phyloP scores from a whole-genome alignment of 2,113 vertebrate species.

The Paratilapia polleni region DNA sequence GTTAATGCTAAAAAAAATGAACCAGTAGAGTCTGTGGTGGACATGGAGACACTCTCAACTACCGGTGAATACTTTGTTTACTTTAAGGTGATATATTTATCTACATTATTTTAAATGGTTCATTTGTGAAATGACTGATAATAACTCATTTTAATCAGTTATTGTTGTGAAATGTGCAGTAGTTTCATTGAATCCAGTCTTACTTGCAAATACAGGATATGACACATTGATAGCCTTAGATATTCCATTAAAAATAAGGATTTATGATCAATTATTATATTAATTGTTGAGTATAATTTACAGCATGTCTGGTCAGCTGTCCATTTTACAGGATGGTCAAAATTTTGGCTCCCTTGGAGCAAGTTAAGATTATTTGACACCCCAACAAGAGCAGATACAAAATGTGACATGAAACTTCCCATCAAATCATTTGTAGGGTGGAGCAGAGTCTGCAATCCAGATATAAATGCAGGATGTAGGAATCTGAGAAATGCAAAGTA shows the following conservation, averaged over 20 bases:
- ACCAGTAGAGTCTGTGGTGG: rapidly evolving
- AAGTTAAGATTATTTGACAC: neutral
- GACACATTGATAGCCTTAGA: neutral
- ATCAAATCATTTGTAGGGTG: neutral
- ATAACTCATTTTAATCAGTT: neutral
- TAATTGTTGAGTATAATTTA: too few species aligned
- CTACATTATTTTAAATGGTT: neutral
- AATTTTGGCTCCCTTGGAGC: neutral
- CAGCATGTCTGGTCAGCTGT: too few species aligned
- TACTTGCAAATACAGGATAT: neutral
- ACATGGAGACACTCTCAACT: neutral
- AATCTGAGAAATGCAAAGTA: neutral
- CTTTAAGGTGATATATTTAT: neutral
- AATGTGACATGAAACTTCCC: neutral
- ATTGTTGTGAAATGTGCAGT: neutral
- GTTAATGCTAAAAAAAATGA: neutral
- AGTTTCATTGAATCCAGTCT: neutral
- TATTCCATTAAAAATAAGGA: neutral
- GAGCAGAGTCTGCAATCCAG: neutral
- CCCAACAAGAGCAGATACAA: neutral
- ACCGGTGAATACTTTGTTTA: neutral
- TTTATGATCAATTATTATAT: too few species aligned
- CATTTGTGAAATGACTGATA: neutral
- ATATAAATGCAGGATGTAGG: neutral
- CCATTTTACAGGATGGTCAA: too few species aligned